A percentile compares a stretch with the other conserved stretches of the same genome.
phyloP scores from a whole-genome alignment of 1,140 invertebrate species.

The Eueides isabella region DNA sequence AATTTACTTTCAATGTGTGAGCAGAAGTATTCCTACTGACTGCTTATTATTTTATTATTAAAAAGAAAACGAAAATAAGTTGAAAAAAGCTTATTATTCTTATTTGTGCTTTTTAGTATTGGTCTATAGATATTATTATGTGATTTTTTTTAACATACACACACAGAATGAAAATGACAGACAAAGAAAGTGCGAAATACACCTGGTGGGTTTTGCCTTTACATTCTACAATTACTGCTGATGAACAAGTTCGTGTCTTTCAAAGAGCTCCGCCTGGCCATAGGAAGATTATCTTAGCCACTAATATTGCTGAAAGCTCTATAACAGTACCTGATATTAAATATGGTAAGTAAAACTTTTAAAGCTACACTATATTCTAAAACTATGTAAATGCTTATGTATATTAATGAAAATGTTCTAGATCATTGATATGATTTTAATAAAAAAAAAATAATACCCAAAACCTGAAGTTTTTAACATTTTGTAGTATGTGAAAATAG shows the following conservation, averaged over 20 bases:
- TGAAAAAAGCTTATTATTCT: no score
- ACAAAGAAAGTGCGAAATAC: slow-evolving; percentile 46
- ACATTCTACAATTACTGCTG: slow-evolving; percentile 95
- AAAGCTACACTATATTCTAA: no score
- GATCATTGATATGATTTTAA: no score
- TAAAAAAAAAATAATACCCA: no score
- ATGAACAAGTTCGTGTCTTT: slow-evolving; percentile 91
- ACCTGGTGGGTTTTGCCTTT: slow-evolving; percentile 77
- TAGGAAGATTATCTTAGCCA: slow-evolving; percentile 95
- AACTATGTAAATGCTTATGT: no score
- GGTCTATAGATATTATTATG: not conserved
- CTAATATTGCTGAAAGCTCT: slow-evolving; percentile 98
- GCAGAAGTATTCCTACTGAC: no score
- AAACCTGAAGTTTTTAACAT: no score
- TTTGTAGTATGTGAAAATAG: no score
- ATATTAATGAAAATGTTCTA: no score
- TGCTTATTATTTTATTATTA: no score
- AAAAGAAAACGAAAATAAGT: no score
- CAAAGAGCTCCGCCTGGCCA: slow-evolving; percentile 77
- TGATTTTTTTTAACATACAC: slow-evolving; percentile 9
- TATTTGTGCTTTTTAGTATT: not conserved
- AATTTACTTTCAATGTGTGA: no score
- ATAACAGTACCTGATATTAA: slow-evolving; percentile 96
- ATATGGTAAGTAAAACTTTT: slow-evolving; percentile 85
- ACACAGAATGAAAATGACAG: slow-evolving; percentile 51